phyloP scores from a whole-genome alignment of 1,140 invertebrate species.

The Aphelenchoides fujianensis region DNA sequence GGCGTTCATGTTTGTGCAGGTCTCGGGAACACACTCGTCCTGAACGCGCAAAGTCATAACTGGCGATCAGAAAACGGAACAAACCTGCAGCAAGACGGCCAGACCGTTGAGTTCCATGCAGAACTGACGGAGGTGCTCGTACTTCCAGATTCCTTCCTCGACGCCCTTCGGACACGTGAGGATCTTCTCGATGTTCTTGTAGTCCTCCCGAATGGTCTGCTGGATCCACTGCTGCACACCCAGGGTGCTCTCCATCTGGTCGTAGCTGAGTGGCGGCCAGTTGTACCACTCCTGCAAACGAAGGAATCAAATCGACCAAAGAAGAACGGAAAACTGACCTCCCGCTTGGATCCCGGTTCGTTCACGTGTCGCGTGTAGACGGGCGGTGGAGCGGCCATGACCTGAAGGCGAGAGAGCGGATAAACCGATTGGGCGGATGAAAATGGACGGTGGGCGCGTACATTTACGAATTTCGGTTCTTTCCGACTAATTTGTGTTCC shows the following conservation, averaged over 20 bases:
- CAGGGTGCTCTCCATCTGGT: constrained; percentile 98
- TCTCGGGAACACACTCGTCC: constrained; percentile 89
- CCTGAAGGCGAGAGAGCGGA: too few relatives aligned
- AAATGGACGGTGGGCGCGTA: too few relatives aligned
- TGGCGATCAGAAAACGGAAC: constrained; percentile 21
- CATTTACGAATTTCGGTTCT: too few relatives aligned
- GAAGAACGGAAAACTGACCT: constrained; percentile 5
- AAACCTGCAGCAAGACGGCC: constrained; percentile 74
- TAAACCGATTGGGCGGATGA: too few relatives aligned
- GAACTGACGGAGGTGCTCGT: constrained; percentile 84
- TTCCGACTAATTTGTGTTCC: too few relatives aligned
- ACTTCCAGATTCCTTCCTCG: constrained; percentile 99
- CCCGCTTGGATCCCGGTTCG: constrained; percentile 27
- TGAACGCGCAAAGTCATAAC: constrained; percentile 67
- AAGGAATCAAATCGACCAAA: background rate
- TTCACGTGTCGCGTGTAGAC: constrained; percentile 66
- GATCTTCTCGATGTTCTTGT: constrained; percentile 87
- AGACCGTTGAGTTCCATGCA: constrained; percentile 85
- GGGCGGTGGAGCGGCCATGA: background rate
- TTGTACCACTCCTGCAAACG: constrained; percentile 81
- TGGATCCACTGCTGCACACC: constrained; percentile 99
- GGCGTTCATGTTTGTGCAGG: constrained; percentile 98
- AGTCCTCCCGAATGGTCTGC: constrained; percentile 88
- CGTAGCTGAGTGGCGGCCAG: constrained; percentile 95
- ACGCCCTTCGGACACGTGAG: constrained; percentile 90